Evolutionary conservation across 2,797 vertebrate genomes (phyloP).

Genomic region (Anguilla obscura): DNA sequence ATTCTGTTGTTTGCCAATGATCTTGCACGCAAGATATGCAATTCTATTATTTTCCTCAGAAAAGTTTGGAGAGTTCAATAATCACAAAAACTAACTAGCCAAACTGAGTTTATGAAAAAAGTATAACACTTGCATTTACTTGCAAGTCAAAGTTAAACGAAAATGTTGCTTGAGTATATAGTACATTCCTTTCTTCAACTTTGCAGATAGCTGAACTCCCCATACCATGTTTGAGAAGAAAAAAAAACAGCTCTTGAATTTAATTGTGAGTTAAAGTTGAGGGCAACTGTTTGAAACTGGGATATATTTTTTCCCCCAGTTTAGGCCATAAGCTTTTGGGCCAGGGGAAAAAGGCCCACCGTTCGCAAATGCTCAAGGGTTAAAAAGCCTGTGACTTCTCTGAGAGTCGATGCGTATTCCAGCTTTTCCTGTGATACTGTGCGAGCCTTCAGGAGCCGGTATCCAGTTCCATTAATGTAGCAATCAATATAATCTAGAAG

Average conservation of each 20-base stretch:
- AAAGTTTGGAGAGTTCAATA: not conserved
- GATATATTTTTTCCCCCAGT: not conserved
- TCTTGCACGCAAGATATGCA: too few relatives aligned
- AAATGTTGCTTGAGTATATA: not conserved
- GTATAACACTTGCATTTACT: not conserved
- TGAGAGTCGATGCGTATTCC: constrained; percentile 19
- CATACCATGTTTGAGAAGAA: not conserved
- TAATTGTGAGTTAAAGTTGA: not conserved
- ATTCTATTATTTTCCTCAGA: too few relatives aligned
- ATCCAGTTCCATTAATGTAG: constrained; percentile 18
- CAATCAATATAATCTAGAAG: constrained; percentile 12
- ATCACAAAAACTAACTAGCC: not conserved
- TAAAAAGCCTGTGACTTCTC: not conserved
- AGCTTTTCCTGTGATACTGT: constrained; percentile 22
- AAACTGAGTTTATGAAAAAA: not conserved
- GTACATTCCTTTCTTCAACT: not conserved
- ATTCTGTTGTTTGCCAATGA: too few relatives aligned
- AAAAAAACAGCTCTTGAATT: not conserved
- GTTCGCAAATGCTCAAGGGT: not conserved
- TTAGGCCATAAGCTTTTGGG: not conserved
- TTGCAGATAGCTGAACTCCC: not conserved
- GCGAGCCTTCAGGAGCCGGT: constrained; percentile 1
- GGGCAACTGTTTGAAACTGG: not conserved
- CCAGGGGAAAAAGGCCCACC: not conserved
- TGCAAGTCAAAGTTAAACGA: not conserved